Base-by-base conservation (phyloP, 2,888 invertebrate species). In the Synanthedon myopaeformis region DNA sequence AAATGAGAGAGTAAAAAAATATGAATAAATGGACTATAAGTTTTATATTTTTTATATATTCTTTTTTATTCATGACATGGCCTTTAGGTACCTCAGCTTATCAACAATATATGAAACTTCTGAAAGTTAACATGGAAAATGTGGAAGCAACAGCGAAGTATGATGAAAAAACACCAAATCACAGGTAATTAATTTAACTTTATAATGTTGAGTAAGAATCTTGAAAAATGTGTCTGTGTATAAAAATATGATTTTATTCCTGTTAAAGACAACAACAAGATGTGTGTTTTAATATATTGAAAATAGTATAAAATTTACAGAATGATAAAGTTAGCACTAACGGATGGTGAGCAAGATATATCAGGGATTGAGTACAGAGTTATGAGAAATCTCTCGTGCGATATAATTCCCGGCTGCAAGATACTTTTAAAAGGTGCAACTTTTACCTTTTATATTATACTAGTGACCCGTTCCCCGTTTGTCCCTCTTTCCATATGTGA, bases 281-380 rank as follows among this genome's bases (percentile, higher is more conserved):
- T 28, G 6, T 28, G 4, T 5, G 23, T 23, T 6, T 28, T 28
- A 28, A 28, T 28, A 6, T 28, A 1, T 28, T 28, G 35, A 35
- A 35, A 35, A 8, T 35, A 35, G 10, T 2, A 35, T 35, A 35
- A 17, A 17, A 13, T 23, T 79, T 79, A 28, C 73, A 89, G 95
- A 66, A 92, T 94, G 89, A 78, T 94, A 57, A 89, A 92, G 67
- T 67, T 95, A 53, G 88, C 86, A 56, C 71, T 95, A 59, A 94
- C 93, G 4, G 95, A 96, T 85, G 95, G 95, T 12, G 82, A 89
- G 0, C 92, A 92, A 72, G 88, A 90, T 60, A 73, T 95, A 42
- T 82, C 88, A 54, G 95, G 90, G 0, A 91, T 94, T 67, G 95
- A 96, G 72, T 92, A 93, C 67, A 89, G 79, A 61, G 89, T 90